Conservation (phyloP, 2,888 invertebrate genomes). For the Scelioninae gen. 1 region DNA sequence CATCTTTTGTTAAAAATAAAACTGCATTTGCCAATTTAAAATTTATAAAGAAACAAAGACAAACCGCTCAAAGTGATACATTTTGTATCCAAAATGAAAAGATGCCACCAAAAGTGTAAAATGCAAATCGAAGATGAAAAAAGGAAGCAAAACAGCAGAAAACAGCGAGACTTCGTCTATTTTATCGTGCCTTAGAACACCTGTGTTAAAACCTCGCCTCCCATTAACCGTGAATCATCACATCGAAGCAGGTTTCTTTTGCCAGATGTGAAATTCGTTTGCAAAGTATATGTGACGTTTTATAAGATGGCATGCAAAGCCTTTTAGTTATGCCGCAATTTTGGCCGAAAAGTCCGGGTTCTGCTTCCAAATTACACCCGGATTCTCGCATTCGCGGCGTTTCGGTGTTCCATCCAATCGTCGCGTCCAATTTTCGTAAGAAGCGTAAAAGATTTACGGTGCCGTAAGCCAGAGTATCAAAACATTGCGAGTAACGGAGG, state of each 20-base stretch:
- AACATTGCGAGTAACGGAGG: constrained; percentile 21
- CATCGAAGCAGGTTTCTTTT: constrained; percentile 46
- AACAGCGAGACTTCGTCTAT: constrained; percentile 9
- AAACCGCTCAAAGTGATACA: too few species aligned
- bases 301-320: constrained; percentile 52
- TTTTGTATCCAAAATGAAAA: too few species aligned
- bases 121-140: not conserved
- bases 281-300: constrained; percentile 51
- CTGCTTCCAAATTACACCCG: constrained; percentile 55
- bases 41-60: too few species aligned
- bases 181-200: constrained; percentile 33
- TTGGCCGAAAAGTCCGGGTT: constrained; percentile 30
- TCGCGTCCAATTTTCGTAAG: constrained; percentile 45
- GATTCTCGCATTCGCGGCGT: constrained; percentile 13
- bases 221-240: constrained; percentile 45
- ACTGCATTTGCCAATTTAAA: too few species aligned
- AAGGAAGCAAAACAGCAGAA: not conserved
- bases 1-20: too few species aligned
- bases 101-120: too few species aligned
- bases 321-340: constrained; percentile 58
- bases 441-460: constrained; percentile 49
- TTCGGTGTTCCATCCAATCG: constrained; percentile 15
- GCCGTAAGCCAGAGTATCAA: constrained; percentile 37
- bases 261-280: constrained; percentile 55
- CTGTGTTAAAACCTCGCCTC: constrained; percentile 34